A percentile compares a stretch with the other conserved stretches of the same genome.
phyloP scores from a whole-genome alignment of 2,113 vertebrate genomes.

The Chaetodon auriga region DNA sequence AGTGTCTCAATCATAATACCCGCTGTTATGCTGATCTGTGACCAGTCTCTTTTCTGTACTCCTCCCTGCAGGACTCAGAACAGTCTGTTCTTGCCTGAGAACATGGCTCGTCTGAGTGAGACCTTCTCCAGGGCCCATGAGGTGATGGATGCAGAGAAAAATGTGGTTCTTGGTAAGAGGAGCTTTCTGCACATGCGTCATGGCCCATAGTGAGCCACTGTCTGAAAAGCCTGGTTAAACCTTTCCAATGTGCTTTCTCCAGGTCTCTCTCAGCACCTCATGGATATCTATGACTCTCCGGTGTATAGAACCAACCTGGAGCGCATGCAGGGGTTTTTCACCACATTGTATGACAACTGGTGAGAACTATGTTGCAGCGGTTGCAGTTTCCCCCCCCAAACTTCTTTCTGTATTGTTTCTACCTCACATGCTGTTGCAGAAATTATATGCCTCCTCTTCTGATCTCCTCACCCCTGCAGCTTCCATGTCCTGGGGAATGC shows the following conservation, averaged over 20 bases:
- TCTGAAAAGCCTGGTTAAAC: constrained; percentile 1
- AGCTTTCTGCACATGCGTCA: neutral
- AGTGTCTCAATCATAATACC: neutral
- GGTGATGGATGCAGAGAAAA: constrained; percentile 93
- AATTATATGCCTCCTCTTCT: neutral
- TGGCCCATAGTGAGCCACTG: neutral
- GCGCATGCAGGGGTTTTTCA: constrained; percentile 96
- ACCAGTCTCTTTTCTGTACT: neutral
- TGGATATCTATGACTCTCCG: constrained; percentile 90
- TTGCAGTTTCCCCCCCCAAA: no score
- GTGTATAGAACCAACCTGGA: constrained; percentile 90
- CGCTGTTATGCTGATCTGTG: neutral
- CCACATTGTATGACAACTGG: constrained; percentile 94
- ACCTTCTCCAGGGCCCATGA: constrained; percentile 89
- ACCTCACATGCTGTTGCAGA: neutral
- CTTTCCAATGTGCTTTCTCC: constrained; percentile 13
- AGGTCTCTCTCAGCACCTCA: constrained; percentile 90
- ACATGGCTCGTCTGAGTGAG: constrained; percentile 90
- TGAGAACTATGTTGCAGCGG: constrained; percentile 75
- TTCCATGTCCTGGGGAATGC: constrained; percentile 92
- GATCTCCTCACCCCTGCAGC: constrained; percentile 72
- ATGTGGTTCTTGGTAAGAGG: constrained; percentile 90
- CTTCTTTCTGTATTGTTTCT: neutral
- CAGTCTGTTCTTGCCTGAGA: constrained; percentile 91
- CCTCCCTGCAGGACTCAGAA: constrained; percentile 86